Conservation (phyloP, 2,888 invertebrate genomes). For the Lamellibrachia satsuma region DNA sequence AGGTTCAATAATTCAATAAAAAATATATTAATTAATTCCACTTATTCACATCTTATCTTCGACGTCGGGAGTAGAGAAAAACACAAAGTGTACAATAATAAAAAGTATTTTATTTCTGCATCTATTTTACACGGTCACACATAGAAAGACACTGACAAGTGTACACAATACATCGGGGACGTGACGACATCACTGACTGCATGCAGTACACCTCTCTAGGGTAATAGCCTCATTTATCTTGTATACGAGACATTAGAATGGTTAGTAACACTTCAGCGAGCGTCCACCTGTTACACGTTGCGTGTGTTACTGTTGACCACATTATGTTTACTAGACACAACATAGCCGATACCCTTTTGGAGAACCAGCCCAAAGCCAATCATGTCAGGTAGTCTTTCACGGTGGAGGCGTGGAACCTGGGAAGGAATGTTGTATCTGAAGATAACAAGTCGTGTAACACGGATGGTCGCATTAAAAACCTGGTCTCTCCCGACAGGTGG, state of each 20-base stretch:
- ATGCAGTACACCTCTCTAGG: background rate
- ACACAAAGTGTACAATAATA: background rate
- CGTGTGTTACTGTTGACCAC: background rate
- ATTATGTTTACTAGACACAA: too few relatives aligned
- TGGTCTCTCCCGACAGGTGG: too few relatives aligned
- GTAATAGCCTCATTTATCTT: background rate
- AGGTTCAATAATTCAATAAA: too few relatives aligned
- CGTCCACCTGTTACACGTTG: background rate
- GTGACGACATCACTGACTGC: background rate
- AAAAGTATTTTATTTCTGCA: conserved; percentile 17
- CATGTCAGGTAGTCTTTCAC: too few relatives aligned
- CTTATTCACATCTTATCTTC: background rate
- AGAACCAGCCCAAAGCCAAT: too few relatives aligned
- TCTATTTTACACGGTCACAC: background rate
- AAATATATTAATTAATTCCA: background rate
- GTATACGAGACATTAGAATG: background rate
- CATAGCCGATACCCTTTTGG: too few relatives aligned
- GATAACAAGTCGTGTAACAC: too few relatives aligned
- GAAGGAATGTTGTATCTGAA: too few relatives aligned
- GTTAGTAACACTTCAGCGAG: background rate
- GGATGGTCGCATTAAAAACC: too few relatives aligned
- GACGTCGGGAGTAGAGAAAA: background rate
- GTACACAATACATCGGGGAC: background rate
- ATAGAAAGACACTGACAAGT: conserved; percentile 4
- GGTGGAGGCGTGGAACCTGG: too few relatives aligned